Percentiles rank a stretch among this genome's conserved stretches.
Evolutionary conservation across 2,113 vertebrate species (phyloP).

Genomic region (Pteropus alecto): DNA sequence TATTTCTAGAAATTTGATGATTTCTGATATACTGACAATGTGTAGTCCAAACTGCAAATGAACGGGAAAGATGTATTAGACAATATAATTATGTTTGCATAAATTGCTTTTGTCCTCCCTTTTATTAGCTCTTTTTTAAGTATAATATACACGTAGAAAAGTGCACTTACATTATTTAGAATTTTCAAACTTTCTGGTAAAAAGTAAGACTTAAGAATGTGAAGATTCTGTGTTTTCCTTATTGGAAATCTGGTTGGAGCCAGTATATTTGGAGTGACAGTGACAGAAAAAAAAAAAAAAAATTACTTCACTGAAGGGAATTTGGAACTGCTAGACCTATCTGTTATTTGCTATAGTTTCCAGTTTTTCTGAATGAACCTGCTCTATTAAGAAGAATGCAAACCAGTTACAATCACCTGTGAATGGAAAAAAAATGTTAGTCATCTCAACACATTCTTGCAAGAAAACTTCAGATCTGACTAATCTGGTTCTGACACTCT

Average conservation of each 20-base stretch:
- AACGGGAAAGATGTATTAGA: neutral
- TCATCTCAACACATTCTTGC: slow-evolving; percentile 45
- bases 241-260: neutral
- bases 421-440: slow-evolving; percentile 63
- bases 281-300: neutral
- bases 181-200: slow-evolving; percentile 32
- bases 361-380: slow-evolving; percentile 68
- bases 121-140: neutral
- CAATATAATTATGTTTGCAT: neutral
- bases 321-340: neutral
- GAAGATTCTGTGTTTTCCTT: neutral
- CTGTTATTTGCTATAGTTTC: neutral
- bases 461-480: slow-evolving; percentile 57
- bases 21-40: neutral
- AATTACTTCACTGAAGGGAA: neutral
- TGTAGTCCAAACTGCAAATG: neutral
- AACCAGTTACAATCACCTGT: slow-evolving; percentile 55
- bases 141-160: neutral
- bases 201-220: neutral
- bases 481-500: slow-evolving; percentile 55
- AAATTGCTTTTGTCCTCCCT: neutral
- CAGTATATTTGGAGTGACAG: neutral
- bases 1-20: neutral
- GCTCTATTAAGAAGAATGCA: slow-evolving; percentile 44
- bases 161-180: neutral